Evolutionary conservation across 2,797 vertebrate genomes (phyloP).

Genomic region (Aphelocoma californica): DNA sequence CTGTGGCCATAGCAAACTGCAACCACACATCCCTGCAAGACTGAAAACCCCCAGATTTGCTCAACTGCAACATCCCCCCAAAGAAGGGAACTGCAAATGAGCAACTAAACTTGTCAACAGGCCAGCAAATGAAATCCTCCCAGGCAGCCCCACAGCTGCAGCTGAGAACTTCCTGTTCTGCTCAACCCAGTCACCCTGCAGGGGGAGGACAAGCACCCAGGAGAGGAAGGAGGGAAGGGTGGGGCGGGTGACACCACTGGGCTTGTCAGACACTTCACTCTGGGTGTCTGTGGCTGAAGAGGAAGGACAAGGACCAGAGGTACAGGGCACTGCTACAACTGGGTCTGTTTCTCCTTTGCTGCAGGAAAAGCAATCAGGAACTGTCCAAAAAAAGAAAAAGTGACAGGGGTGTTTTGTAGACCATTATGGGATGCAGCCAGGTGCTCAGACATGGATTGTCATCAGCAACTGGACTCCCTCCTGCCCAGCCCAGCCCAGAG

Average conservation of each 20-base stretch:
- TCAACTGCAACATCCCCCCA: neutral
- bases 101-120: neutral
- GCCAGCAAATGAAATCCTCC: neutral
- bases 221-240: neutral
- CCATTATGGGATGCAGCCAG: neutral
- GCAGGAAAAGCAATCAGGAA: neutral
- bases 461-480: neutral
- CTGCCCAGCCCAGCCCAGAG: neutral
- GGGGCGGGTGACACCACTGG: fast-evolving
- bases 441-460: neutral
- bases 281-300: neutral
- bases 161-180: neutral
- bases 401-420: neutral
- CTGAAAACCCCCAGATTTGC: neutral
- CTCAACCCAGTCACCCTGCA: fast-evolving
- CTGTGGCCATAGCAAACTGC: neutral
- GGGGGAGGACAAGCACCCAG: neutral
- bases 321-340: fast-evolving
- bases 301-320: neutral
- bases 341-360: neutral
- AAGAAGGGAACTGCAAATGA: neutral
- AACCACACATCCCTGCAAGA: neutral
- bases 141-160: neutral
- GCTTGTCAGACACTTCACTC: neutral
- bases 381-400: neutral